A percentile compares a stretch with the other conserved stretches of the same genome.
These are phyloP conservation scores for Leptodactylus fallax DNA, from an alignment of 2,797 vertebrate species.

Conservation along the genomic window DNA sequence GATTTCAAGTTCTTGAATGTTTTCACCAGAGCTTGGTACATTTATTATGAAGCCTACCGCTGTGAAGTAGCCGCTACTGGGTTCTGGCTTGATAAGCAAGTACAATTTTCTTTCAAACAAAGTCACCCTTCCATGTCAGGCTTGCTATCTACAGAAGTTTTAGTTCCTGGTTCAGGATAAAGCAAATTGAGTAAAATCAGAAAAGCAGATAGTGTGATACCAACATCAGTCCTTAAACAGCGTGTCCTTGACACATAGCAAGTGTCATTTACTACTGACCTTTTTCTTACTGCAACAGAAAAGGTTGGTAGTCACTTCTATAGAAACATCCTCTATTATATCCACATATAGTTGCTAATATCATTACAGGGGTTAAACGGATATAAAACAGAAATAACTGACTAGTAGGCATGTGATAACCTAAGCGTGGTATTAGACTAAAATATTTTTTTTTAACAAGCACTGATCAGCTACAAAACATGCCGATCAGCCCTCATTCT, in stretches of 20 bases:
- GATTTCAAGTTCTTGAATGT: slow-evolving; percentile 30
- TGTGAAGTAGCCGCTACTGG: not conserved
- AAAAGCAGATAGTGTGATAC: not conserved
- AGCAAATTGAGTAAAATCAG: slow-evolving; percentile 15
- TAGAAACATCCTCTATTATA: not conserved
- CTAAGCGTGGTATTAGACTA: too few relatives aligned
- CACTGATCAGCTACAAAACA: too few relatives aligned
- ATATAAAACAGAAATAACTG: not conserved
- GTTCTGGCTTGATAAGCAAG: not conserved
- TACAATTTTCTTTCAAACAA: not conserved
- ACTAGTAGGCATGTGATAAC: too few relatives aligned
- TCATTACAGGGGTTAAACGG: not conserved
- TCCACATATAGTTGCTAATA: not conserved
- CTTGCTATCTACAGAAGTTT: not conserved
- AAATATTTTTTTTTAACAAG: too few relatives aligned
- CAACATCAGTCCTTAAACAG: not conserved
- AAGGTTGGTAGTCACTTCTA: not conserved
- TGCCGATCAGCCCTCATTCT: too few relatives aligned
- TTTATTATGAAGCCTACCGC: not conserved
- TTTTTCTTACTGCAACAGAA: not conserved
- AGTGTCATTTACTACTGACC: slow-evolving; percentile 8
- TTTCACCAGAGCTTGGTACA: not conserved
- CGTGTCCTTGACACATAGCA: not conserved
- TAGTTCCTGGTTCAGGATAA: not conserved
- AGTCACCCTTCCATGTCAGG: slow-evolving; percentile 9